Base-by-base conservation (phyloP, 2,113 vertebrate genomes). In the Nibea albiflora region DNA sequence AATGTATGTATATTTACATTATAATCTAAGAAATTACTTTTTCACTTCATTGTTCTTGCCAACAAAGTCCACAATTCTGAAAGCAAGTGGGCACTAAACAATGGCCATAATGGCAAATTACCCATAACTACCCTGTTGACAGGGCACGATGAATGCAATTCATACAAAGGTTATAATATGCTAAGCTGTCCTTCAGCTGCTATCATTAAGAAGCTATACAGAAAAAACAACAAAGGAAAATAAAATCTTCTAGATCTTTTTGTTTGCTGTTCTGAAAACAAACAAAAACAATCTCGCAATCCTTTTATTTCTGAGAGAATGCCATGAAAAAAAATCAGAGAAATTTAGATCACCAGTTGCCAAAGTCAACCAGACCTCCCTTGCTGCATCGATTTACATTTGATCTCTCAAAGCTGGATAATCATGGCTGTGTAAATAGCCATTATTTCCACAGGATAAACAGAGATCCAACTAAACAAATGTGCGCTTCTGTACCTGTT, bases 321-420 rank as follows among this genome's bases (percentile, higher is more conserved):
- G 24, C 47, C 42, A 68, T 65, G 26, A 16, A 69, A 16, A 69
- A 24, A 35, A 68, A 44, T 24, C 0, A n/a, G 0, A 60, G 61
- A 81, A 82, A 72, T 85, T 73, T 58, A 42, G 57, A 81, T 73
- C 60, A 67, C 47, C 63, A 68, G n/a, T 82, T 84, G 84, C 71
- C 85, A 89, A 66, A 88, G 75, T 85, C 90, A 89, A 89, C 84
- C 57, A 85, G 63, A 83, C 83, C 56, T 84, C 73, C 79, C 76
- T 67, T 67, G 73, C 89, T 87, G 90, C 87, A 92, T 90, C 20
- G 85, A 92, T 93, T 94, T 93, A 84, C 84, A 86, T 94, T 90
- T 89, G 89, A 93, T 93, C 93, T 91, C 90, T 86, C 89, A 92
- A 92, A 93, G 89, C 90, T 91, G 90, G 85, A 92, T 94, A 94